Conservation (phyloP, 2,888 invertebrate species). For the Cataglyphis albicans region DNA sequence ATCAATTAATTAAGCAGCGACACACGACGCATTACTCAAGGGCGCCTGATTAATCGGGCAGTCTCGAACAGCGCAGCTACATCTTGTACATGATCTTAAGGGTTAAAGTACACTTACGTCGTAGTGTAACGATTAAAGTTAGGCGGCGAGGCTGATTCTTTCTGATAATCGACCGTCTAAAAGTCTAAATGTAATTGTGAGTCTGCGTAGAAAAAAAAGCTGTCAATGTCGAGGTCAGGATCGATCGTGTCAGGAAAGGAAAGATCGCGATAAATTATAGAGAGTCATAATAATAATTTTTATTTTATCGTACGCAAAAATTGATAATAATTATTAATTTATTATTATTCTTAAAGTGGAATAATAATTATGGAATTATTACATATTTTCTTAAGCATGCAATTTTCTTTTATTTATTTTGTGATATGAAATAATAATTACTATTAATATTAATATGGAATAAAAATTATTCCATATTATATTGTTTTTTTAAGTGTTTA, state of each 20-base stretch:
- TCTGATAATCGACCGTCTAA: slow-evolving; percentile 9
- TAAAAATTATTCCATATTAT: background rate
- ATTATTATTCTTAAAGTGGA: background rate
- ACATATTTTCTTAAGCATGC: background rate
- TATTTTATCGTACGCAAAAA: background rate
- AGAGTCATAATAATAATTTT: background rate
- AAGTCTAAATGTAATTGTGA: background rate
- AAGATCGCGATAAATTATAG: background rate
- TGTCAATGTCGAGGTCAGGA: background rate
- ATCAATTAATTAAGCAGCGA: slow-evolving; percentile 71
- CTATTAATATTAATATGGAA: background rate
- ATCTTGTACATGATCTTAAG: slow-evolving; percentile 81
- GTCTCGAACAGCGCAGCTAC: slow-evolving; percentile 81
- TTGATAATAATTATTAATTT: background rate
- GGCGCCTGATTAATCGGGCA: slow-evolving; percentile 74
- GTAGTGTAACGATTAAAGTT: slow-evolving; percentile 65
- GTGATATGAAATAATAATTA: background rate
- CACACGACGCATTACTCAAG: slow-evolving; percentile 62
- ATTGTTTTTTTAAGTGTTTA: background rate
- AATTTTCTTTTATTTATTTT: background rate
- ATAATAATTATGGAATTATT: background rate
- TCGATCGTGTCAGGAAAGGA: slow-evolving; percentile 6
- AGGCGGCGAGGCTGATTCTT: slow-evolving; percentile 43
- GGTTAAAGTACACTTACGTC: slow-evolving; percentile 71
- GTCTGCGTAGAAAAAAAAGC: background rate